Conservation (phyloP, 2,113 vertebrate species). For the Panurus biarmicus region DNA sequence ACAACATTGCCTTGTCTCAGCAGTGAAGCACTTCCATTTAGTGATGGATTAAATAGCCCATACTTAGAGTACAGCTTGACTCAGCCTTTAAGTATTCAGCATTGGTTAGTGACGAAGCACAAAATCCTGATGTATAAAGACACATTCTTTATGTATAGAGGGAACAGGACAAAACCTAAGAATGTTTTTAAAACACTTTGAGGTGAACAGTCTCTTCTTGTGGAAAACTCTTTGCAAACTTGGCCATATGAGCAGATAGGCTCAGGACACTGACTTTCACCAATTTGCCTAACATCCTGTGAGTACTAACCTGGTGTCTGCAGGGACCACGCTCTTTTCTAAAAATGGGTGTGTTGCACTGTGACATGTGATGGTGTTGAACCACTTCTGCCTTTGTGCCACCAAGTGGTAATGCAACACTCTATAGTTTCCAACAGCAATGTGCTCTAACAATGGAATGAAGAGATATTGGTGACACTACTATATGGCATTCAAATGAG, state of each 20-base stretch:
- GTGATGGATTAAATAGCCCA: background rate
- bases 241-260: background rate
- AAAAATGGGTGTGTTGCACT: background rate
- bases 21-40: background rate
- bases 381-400: background rate
- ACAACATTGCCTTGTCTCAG: constrained; percentile 9
- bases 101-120: background rate
- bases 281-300: background rate
- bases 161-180: background rate
- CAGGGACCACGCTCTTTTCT: background rate
- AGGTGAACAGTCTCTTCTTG: background rate
- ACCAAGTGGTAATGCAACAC: background rate
- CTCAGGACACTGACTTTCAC: background rate
- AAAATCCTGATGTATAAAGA: background rate
- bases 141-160: background rate
- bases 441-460: background rate
- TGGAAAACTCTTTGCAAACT: background rate
- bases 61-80: background rate
- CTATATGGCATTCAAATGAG: background rate
- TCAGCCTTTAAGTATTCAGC: constrained; percentile 14
- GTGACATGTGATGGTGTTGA: background rate
- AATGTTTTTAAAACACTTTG: background rate
- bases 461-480: background rate
- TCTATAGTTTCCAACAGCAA: background rate
- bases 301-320: background rate